These are phyloP conservation scores for Cosmorhoe ocellata DNA, from an alignment of 2,888 invertebrate genomes.

Conservation along the genomic window DNA sequence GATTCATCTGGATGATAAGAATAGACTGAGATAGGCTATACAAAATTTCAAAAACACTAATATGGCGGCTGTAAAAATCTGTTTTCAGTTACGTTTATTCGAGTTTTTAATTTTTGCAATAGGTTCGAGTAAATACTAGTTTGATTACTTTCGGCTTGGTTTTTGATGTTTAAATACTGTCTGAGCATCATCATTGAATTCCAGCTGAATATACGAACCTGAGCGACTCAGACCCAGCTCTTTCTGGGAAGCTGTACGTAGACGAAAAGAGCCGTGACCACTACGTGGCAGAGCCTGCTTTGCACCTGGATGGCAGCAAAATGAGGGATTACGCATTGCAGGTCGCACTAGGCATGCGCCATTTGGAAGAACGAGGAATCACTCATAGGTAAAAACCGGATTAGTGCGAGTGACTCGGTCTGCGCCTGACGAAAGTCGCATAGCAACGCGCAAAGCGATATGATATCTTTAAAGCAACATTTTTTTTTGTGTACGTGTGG, in stretches of 20 bases:
- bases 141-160: no score
- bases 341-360: constrained; percentile 91
- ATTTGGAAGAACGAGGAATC: constrained; percentile 86
- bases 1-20: no score
- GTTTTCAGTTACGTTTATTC: no score
- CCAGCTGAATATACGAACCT: constrained; percentile 82
- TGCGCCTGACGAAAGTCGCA: constrained; percentile 27
- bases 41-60: no score
- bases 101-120: no score
- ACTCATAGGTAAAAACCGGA: constrained; percentile 84
- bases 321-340: constrained; percentile 89
- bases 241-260: constrained; percentile 51
- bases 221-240: constrained; percentile 67
- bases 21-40: no score
- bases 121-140: no score
- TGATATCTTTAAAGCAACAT: neutral
- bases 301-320: constrained; percentile 63
- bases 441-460: constrained; percentile 23
- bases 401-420: no score
- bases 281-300: constrained; percentile 72
- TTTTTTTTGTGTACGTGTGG: no score
- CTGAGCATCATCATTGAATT: constrained; percentile 31
- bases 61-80: no score
- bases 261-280: constrained; percentile 52
- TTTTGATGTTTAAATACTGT: no score